These are phyloP conservation scores for Anodontia alba DNA, from an alignment of 2,888 invertebrate genomes.

Conservation along the genomic window DNA sequence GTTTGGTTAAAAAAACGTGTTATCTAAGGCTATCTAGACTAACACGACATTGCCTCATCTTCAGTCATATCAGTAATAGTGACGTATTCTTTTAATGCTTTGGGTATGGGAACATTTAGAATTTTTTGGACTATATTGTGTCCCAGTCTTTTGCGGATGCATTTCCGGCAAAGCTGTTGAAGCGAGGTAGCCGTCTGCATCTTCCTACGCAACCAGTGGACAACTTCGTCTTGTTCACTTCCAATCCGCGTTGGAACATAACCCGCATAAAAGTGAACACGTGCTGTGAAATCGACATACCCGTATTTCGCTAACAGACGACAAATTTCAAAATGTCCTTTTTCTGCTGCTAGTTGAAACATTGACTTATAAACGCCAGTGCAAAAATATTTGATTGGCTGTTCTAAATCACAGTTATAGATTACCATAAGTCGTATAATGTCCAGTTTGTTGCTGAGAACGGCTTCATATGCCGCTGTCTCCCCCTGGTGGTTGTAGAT, in stretches of 20 bases:
- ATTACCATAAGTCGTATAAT: slow-evolving; percentile 81
- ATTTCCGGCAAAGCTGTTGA: slow-evolving; percentile 82
- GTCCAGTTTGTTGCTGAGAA: slow-evolving; percentile 83
- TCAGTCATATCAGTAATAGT: slow-evolving; percentile 79
- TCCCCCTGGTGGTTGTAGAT: slow-evolving; percentile 84
- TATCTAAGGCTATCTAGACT: no score
- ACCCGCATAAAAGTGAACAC: slow-evolving; percentile 76
- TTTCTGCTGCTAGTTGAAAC: slow-evolving; percentile 82
- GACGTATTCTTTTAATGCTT: slow-evolving; percentile 82
- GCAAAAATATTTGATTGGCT: slow-evolving; percentile 82
- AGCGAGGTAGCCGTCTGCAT: slow-evolving; percentile 81
- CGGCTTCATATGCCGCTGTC: slow-evolving; percentile 83
- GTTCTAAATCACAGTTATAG: slow-evolving; percentile 83
- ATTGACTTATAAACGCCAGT: slow-evolving; percentile 81
- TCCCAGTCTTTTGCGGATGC: slow-evolving; percentile 81
- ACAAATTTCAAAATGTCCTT: slow-evolving; percentile 82
- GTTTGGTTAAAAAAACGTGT: no score
- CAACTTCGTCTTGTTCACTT: slow-evolving; percentile 76
- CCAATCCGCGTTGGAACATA: slow-evolving; percentile 77
- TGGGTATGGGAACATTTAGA: slow-evolving; percentile 79
- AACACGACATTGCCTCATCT: slow-evolving; percentile 43
- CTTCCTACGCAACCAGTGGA: slow-evolving; percentile 78
- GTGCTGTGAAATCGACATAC: slow-evolving; percentile 78
- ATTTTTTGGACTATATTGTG: slow-evolving; percentile 81
- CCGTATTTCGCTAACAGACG: slow-evolving; percentile 81